These are phyloP conservation scores for Patella vulgata DNA, from an alignment of 1,140 invertebrate species.

Conservation along the genomic window DNA sequence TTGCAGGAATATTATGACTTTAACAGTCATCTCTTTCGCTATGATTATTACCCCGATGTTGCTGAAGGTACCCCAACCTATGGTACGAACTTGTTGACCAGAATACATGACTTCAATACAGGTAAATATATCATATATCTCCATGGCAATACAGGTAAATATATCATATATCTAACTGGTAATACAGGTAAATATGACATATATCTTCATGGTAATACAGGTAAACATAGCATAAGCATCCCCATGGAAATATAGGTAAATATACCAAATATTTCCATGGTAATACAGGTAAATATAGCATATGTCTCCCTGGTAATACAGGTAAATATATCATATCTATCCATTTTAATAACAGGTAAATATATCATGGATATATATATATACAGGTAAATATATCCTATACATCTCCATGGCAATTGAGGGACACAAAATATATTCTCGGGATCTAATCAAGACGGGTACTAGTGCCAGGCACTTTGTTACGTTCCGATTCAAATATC, in stretches of 20 bases:
- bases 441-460: too few relatives aligned
- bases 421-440: background rate
- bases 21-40: slow-evolving; percentile 2
- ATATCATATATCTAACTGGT: background rate
- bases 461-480: too few relatives aligned
- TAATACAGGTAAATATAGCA: background rate
- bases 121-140: background rate
- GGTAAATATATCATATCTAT: too few relatives aligned
- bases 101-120: slow-evolving; percentile 15
- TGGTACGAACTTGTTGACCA: background rate
- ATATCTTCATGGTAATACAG: too few relatives aligned
- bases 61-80: background rate
- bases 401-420: background rate
- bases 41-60: slow-evolving; percentile 1
- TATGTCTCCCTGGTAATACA: too few relatives aligned
- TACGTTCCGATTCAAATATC: too few relatives aligned
- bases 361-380: too few relatives aligned
- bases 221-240: too few relatives aligned
- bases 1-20: slow-evolving; percentile 19
- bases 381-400: background rate
- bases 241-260: background rate
- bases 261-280: background rate
- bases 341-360: too few relatives aligned
- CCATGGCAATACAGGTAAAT: background rate
- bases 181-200: too few relatives aligned